Evolutionary conservation across 2,888 invertebrate species (phyloP).

Genomic region (Nysson spinosus): DNA sequence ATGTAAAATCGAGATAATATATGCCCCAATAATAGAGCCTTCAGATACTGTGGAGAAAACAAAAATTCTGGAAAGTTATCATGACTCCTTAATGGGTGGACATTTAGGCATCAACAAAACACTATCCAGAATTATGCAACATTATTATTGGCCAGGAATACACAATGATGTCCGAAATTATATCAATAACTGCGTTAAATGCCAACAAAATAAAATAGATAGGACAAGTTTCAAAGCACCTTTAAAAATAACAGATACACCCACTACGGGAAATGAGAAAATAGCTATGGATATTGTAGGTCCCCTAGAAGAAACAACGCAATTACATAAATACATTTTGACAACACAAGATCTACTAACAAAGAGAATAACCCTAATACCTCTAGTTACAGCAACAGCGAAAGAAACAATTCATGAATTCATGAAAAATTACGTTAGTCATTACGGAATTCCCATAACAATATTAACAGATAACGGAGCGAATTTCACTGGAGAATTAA

Average conservation of each 20-base stretch:
- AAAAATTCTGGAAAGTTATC: background rate
- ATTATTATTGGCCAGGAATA: background rate
- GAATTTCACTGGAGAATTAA: background rate
- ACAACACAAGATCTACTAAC: background rate
- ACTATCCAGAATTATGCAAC: background rate
- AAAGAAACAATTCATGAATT: background rate
- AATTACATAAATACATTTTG: background rate
- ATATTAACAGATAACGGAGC: conserved; percentile 8
- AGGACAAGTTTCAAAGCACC: background rate
- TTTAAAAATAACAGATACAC: background rate
- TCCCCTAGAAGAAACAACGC: background rate
- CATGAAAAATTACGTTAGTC: background rate
- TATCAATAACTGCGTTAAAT: background rate
- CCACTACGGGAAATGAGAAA: conserved; percentile 1
- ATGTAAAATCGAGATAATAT: background rate
- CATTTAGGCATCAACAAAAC: background rate
- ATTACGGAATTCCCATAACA: conserved; percentile 1
- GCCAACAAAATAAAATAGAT: conserved; percentile 3
- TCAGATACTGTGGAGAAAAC: background rate
- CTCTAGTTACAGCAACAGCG: background rate
- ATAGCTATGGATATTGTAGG: conserved; percentile 4
- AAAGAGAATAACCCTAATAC: background rate
- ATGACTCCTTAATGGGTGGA: background rate
- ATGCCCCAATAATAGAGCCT: background rate
- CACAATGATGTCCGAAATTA: background rate